Evolutionary conservation across 2,113 vertebrate genomes (phyloP).

Genomic region (Rhinoptilus africanus): DNA sequence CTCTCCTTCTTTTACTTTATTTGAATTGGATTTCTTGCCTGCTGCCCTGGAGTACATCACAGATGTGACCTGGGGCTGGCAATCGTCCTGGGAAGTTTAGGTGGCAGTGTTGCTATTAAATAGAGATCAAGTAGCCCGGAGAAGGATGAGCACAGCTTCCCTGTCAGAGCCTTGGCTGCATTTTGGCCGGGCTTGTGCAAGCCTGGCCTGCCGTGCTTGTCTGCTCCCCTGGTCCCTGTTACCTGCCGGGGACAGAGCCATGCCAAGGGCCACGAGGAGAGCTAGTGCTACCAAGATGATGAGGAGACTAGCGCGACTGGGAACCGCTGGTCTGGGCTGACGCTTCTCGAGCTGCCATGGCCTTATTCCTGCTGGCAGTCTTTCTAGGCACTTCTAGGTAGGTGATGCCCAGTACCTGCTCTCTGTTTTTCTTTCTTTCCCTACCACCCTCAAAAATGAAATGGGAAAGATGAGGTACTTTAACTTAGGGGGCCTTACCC

Average conservation of each 20-base stretch:
- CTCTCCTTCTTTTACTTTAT: not conserved
- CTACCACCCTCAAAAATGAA: not conserved
- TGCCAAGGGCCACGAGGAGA: constrained; percentile 68
- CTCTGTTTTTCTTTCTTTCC: not conserved
- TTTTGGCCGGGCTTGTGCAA: constrained; percentile 50
- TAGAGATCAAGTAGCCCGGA: not conserved
- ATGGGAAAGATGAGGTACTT: not conserved
- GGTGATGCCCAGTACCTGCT: not conserved
- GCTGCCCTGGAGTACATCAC: not conserved
- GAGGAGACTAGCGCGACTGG: no score
- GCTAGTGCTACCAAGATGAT: no score
- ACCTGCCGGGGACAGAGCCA: constrained; percentile 69
- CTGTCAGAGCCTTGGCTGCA: constrained; percentile 44
- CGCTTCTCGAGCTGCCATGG: not conserved
- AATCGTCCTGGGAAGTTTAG: not conserved
- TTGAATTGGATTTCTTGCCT: not conserved
- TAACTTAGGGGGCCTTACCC: not conserved
- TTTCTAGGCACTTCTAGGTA: not conserved
- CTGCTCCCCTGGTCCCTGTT: not conserved
- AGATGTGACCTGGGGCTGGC: not conserved
- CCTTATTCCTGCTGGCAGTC: not conserved
- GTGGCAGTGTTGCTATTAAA: not conserved
- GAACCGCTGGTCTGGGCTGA: not conserved
- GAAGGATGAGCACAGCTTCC: not conserved
- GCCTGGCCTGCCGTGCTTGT: constrained; percentile 18